These are phyloP conservation scores for Anhinga anhinga DNA, from an alignment of 2,113 vertebrate species.

Conservation along the genomic window DNA sequence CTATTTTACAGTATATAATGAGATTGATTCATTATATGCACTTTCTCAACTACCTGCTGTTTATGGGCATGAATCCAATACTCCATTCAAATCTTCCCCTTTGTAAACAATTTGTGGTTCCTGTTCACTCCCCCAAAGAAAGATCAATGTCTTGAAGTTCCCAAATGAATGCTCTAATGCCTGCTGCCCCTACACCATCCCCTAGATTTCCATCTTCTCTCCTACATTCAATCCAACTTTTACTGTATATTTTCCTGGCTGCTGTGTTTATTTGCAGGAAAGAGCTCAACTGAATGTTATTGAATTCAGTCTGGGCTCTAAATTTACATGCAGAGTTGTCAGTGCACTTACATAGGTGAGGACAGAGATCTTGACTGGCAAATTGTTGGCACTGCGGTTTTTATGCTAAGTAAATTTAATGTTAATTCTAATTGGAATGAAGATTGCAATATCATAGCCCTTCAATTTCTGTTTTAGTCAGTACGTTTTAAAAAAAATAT, in stretches of 20 bases:
- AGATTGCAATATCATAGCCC: not conserved
- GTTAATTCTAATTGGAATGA: not conserved
- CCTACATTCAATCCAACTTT: not conserved
- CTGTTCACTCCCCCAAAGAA: not conserved
- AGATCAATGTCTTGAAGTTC: not conserved
- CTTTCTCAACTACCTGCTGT: not conserved
- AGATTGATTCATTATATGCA: not conserved
- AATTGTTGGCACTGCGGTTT: not conserved
- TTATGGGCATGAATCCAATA: not conserved
- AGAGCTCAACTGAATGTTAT: not conserved
- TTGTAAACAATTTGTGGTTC: not conserved
- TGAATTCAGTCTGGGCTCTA: not conserved
- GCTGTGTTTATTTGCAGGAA: not conserved
- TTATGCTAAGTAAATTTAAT: not conserved
- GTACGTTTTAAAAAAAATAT: not conserved
- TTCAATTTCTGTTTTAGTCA: not conserved
- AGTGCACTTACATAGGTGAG: not conserved
- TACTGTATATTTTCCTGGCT: not conserved
- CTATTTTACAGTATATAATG: not conserved
- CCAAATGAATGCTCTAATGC: not conserved
- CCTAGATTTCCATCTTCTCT: not conserved
- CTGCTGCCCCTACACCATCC: not conserved
- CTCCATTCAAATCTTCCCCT: not conserved
- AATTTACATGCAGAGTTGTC: fast-evolving
- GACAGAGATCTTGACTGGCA: not conserved